Evolutionary conservation across 2,797 vertebrate genomes (phyloP), one percentile per base, ranked within the genome.

Genomic region (Arnoldichthys spilopterus): DNA sequence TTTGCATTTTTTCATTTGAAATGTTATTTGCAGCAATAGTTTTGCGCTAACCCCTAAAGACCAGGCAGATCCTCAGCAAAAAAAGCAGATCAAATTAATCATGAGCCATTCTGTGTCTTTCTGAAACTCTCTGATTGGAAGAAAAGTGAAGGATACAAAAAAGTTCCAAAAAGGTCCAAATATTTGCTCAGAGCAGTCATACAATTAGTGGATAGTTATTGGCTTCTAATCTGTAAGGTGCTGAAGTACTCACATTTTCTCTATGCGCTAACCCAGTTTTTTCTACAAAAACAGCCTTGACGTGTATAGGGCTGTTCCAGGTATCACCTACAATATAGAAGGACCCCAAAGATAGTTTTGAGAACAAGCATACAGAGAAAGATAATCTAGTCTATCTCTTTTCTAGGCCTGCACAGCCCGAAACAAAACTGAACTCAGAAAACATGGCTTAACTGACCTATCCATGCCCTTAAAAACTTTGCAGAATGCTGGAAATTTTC

Each of bases 1-100:
- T 93, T 93, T 92, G 89, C 91, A 92, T 92, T 91, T 92, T 92
- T 90, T 92, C 89, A 91, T 93, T 90, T 90, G 89, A 91, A 91
- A 86, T 92, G 88, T 92, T 90, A 92, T 92, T 93, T 91, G 90
- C 89, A 90, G 91, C 89, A 88, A 86, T 90, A 88, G 85, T 78
- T 85, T 87, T 85, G 84, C 88, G 67, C 82, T 74, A 87, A 68
- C 87, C 91, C 88, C 90, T 59, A 20, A 85, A 90, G 90, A 87
- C 85, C 1, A 26, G 78, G 49, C 73, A 87, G 90, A 89, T 91
- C 90, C 91, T 91, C 87, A 89, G 90, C 89, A 91, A 92, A 92
- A n/a, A 90, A 91, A 87, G 87, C 89, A 90, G 89, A 90, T 91
- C 91, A 93, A 91, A 93, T 93, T 89, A 92, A 91, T 91, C 88